These are phyloP conservation scores for Cherax quadricarinatus DNA, from an alignment of 1,140 invertebrate genomes.

Conservation along the genomic window DNA sequence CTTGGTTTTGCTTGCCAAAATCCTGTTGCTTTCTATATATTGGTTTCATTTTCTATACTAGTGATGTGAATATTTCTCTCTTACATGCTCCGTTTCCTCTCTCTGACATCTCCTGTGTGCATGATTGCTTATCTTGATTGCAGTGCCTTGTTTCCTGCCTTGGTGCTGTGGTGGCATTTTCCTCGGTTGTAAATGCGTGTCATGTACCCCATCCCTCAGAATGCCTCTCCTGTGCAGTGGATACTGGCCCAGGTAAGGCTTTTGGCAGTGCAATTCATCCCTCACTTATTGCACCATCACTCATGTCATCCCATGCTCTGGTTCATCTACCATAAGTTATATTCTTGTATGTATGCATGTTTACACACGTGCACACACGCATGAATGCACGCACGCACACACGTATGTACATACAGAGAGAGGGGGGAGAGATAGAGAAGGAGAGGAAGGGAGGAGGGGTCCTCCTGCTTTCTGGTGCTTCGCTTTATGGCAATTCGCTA, in stretches of 20 bases:
- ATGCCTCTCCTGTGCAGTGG: constrained; percentile 14
- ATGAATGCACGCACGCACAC: background rate
- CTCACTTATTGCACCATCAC: too few relatives aligned
- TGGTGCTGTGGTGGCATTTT: constrained; percentile 10
- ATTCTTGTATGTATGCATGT: background rate
- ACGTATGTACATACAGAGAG: background rate
- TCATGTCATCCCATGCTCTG: background rate
- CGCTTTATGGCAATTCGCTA: too few relatives aligned
- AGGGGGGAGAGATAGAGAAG: too few relatives aligned
- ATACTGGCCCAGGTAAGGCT: constrained; percentile 2
- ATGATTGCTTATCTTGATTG: constrained; percentile 11
- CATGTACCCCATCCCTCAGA: constrained; percentile 15
- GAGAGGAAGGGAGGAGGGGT: too few relatives aligned
- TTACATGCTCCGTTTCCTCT: background rate
- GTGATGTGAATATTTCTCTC: background rate
- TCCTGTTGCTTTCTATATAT: background rate
- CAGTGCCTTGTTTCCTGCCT: background rate
- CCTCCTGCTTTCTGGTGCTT: too few relatives aligned
- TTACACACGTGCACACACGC: too few relatives aligned
- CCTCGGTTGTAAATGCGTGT: constrained; percentile 19
- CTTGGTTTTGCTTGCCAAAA: background rate
- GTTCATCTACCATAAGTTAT: background rate
- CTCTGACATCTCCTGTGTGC: background rate
- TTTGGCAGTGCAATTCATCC: background rate
- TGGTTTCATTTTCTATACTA: background rate